phyloP scores from a whole-genome alignment of 1,140 invertebrate species.

The Diorhabda elongata region DNA sequence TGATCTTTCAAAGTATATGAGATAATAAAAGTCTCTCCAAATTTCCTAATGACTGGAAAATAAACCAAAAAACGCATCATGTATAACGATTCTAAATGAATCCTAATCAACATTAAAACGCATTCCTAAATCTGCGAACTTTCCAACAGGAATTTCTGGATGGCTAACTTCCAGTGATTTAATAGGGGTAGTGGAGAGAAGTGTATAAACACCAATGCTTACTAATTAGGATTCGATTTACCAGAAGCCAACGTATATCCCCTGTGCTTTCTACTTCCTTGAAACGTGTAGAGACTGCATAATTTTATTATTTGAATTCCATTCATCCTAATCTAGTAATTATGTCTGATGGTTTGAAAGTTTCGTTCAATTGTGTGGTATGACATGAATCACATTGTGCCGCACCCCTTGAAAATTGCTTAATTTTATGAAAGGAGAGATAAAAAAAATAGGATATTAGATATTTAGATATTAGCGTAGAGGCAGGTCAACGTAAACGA shows the following conservation, averaged over 20 bases:
- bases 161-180: constrained; percentile 2
- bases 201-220: not conserved
- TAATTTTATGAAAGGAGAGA: too few relatives aligned
- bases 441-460: too few relatives aligned
- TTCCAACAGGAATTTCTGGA: not conserved
- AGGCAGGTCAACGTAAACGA: too few relatives aligned
- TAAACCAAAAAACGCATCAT: not conserved
- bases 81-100: not conserved
- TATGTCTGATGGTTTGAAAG: too few relatives aligned
- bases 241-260: not conserved
- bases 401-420: too few relatives aligned
- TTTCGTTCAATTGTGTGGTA: too few relatives aligned
- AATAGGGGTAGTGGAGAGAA: constrained; percentile 2
- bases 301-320: not conserved
- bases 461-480: too few relatives aligned
- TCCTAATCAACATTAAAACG: constrained; percentile 1
- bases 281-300: not conserved
- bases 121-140: not conserved
- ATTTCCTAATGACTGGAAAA: not conserved
- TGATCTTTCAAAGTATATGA: too few relatives aligned
- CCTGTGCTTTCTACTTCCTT: not conserved
- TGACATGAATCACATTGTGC: too few relatives aligned
- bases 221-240: not conserved
- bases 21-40: not conserved
- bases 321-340: too few relatives aligned